Evolutionary conservation across 53 echinoderm and acorn worm species (phyloP).

Genomic region (Zoroaster sp.): DNA sequence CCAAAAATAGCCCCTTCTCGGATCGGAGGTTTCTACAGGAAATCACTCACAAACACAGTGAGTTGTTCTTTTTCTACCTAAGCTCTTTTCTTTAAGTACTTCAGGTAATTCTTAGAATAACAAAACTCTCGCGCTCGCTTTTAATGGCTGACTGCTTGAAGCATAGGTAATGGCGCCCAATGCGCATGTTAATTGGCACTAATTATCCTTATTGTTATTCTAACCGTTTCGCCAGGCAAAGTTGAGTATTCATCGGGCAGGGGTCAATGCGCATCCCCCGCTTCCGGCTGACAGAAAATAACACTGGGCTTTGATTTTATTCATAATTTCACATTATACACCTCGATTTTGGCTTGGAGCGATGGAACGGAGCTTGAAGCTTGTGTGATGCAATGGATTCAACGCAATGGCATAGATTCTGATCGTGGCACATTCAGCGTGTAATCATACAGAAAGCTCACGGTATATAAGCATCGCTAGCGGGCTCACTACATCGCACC

Average conservation of each 20-base stretch:
- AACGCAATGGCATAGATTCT: constrained; percentile 9
- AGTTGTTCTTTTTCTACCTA: constrained; percentile 46
- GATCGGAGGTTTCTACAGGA: constrained; percentile 20
- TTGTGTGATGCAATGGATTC: constrained; percentile 5
- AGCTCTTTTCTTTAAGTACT: constrained; percentile 33
- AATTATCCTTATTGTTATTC: constrained; percentile 83
- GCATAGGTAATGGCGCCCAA: constrained; percentile 37
- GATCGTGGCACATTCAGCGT: constrained; percentile 40
- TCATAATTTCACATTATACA: constrained; percentile 16
- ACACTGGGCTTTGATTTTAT: constrained; percentile 29
- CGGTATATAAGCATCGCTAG: constrained; percentile 24
- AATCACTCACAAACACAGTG: constrained; percentile 46
- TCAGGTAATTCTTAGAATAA: constrained; percentile 59
- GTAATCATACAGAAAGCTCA: constrained; percentile 37
- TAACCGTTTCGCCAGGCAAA: constrained; percentile 24
- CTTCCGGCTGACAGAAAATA: constrained; percentile 41
- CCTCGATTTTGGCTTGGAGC: constrained; percentile 38
- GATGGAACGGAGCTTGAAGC: not conserved
- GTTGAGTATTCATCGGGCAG: not conserved
- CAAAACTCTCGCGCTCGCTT: constrained; percentile 11
- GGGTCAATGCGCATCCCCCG: constrained; percentile 38
- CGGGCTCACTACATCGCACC: constrained; percentile 21
- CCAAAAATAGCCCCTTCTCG: not conserved
- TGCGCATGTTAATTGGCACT: constrained; percentile 91
- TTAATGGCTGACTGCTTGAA: constrained; percentile 26